Base-by-base conservation (phyloP, 2,888 invertebrate genomes). In the Periphyllus acericola region DNA sequence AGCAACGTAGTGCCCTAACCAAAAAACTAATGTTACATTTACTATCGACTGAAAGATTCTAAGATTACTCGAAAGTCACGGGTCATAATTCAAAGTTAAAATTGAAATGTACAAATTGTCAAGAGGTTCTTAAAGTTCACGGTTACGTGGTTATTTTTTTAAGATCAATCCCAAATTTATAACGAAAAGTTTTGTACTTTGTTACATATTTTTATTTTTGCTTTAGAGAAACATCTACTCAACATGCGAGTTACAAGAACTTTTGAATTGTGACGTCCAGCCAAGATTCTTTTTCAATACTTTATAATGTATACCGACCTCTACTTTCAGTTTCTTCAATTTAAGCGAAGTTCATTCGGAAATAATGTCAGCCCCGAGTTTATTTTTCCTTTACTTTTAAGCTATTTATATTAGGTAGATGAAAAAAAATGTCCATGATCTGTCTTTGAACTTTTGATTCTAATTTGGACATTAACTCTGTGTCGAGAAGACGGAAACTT, bases 191-290 rank as follows among this genome's bases (percentile, higher is more conserved):
- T 84, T 84, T 40, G 66, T 75, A 75, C 66, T 84, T 76, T 66
- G 75, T 83, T 75, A 75, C 60, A 60, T 75, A 84, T 84, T 75
- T 84, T 84, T 66, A 32, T 84, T 84, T 83, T 83, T 75, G 9
- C 72, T 83, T 83, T 83, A 83, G 29, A 66, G 66, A 83, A 75
- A 84, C 75, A 76, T 76, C 74, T 29, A 75, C 83, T 75, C 66
- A 76, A 76, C 75, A 75, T 75, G 66, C 25, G 25, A 75, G 34
- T 34, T 40, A 75, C 60, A 11, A 60, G 75, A 84, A 84, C 75
- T 84, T 84, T 76, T 84, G 75, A 84, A 84, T 75, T 76, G 66
- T 66, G 83, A 75, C 66, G 75, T 84, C 75, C 75, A 84, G 83
- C 17, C 32, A 76, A 84, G 75, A 74, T 84, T 84, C 29, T 75